These are phyloP conservation scores for Argyra leucocephala DNA, from an alignment of 2,888 invertebrate genomes.

Conservation along the genomic window DNA sequence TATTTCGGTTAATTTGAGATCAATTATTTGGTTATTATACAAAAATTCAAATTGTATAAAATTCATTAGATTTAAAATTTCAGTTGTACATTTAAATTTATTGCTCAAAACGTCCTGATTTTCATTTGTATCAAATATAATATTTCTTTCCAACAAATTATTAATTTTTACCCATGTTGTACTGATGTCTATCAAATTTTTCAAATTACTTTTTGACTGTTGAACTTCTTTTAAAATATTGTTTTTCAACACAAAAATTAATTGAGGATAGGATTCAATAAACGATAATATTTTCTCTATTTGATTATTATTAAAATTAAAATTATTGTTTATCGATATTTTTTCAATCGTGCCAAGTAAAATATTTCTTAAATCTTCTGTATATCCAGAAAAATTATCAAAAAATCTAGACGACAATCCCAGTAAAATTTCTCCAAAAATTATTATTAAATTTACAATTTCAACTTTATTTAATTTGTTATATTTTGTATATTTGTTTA, in stretches of 20 bases:
- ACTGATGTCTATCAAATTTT: not conserved
- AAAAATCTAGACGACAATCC: not conserved
- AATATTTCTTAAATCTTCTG: not conserved
- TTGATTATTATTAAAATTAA: not conserved
- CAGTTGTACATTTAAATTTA: not conserved
- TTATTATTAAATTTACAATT: not conserved
- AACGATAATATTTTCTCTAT: not conserved
- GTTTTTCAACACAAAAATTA: not conserved
- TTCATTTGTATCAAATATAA: not conserved
- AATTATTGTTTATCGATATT: not conserved
- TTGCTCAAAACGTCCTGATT: not conserved
- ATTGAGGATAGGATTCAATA: not conserved
- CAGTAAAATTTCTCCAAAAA: not conserved
- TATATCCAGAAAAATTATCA: not conserved
- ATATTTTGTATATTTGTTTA: not conserved
- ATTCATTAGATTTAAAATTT: not conserved
- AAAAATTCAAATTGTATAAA: not conserved
- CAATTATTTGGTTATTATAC: not conserved
- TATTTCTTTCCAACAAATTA: not conserved
- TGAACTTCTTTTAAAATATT: not conserved
- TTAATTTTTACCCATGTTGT: not conserved
- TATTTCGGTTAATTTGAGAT: not conserved
- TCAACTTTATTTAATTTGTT: not conserved
- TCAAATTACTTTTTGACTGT: not conserved
- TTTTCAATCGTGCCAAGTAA: too few relatives aligned